These are phyloP conservation scores for Bemisia tabaci DNA, from an alignment of 1,140 invertebrate genomes.

Conservation along the genomic window DNA sequence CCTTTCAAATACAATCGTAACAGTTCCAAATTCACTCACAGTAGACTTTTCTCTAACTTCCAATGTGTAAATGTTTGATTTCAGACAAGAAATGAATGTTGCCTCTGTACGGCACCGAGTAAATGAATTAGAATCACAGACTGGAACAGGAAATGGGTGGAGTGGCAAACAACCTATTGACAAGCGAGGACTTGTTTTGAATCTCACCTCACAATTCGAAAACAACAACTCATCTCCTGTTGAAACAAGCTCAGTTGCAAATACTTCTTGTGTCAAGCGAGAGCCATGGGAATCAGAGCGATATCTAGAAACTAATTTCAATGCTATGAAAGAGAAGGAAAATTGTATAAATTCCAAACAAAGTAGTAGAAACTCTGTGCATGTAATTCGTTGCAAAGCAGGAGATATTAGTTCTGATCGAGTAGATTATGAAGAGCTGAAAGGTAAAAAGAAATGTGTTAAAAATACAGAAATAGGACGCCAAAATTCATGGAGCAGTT, in stretches of 20 bases:
- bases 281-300: constrained; percentile 42
- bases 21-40: no score
- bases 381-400: background rate
- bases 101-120: constrained; percentile 45
- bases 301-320: background rate
- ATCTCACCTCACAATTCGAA: constrained; percentile 45
- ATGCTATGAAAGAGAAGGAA: background rate
- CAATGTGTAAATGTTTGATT: no score
- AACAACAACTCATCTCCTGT: constrained; percentile 32
- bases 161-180: constrained; percentile 25
- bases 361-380: background rate
- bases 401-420: background rate
- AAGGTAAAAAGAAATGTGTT: background rate
- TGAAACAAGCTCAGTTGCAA: constrained; percentile 28
- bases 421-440: background rate
- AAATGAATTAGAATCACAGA: constrained; percentile 46
- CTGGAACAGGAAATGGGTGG: constrained; percentile 24
- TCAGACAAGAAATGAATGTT: constrained; percentile 16
- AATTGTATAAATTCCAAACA: background rate
- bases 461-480: constrained; percentile 32
- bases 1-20: no score
- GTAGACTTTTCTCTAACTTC: no score
- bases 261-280: constrained; percentile 36
- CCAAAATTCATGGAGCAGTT: constrained; percentile 66
- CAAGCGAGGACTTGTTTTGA: constrained; percentile 44